Conservation (phyloP, 2,797 vertebrate species). For the Emys orbicularis region DNA sequence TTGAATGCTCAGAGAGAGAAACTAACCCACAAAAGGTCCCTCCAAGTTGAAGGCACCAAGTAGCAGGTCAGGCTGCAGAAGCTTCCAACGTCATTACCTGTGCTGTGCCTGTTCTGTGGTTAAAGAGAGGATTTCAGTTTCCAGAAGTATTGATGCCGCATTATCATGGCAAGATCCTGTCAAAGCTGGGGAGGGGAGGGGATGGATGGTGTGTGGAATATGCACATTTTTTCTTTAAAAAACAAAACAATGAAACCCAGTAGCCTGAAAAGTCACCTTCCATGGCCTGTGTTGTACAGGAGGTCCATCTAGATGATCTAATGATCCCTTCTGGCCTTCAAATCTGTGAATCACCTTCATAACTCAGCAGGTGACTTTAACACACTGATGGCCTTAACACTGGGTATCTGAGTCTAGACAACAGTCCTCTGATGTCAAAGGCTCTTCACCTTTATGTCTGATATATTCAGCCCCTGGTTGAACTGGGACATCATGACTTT, state of each 20-base stretch:
- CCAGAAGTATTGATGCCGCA: background rate
- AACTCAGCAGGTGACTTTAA: background rate
- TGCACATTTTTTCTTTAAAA: background rate
- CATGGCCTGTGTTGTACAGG: background rate
- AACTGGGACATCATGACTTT: background rate
- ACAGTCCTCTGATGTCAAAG: background rate
- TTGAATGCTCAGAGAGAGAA: background rate
- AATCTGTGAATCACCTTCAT: background rate
- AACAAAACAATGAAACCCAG: background rate
- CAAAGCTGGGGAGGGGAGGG: background rate
- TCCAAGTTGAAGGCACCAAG: background rate
- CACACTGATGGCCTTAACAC: background rate
- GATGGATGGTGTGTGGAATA: background rate
- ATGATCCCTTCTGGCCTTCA: background rate
- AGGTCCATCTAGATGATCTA: background rate
- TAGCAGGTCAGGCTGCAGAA: background rate
- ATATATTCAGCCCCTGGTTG: background rate
- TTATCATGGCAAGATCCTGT: background rate
- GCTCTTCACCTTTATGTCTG: background rate
- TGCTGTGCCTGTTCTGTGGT: accelerated
- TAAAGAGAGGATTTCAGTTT: background rate
- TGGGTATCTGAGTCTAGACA: background rate
- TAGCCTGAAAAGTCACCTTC: background rate
- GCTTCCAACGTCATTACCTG: background rate
- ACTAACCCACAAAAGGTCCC: background rate